Evolutionary conservation across 2,888 invertebrate species (phyloP).

Genomic region (Palloptera scutellata): DNA sequence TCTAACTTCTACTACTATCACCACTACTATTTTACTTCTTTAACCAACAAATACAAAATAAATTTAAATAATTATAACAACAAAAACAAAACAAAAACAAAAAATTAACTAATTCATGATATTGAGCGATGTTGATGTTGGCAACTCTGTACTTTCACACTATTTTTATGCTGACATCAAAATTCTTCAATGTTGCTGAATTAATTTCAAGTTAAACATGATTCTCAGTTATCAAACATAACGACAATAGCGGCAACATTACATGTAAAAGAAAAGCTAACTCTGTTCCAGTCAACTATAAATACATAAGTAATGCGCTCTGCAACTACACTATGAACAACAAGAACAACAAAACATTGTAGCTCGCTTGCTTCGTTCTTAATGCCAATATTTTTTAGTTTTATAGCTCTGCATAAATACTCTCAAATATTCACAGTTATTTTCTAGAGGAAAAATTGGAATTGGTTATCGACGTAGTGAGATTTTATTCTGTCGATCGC

Average conservation of each 20-base stretch:
- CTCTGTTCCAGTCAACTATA: too few species aligned
- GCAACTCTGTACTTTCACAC: constrained; percentile 13
- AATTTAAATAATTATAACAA: constrained; percentile 1
- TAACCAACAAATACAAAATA: constrained; percentile 29
- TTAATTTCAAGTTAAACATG: constrained; percentile 16
- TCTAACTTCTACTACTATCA: constrained; percentile 22
- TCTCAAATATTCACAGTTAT: too few species aligned
- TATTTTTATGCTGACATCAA: constrained; percentile 14
- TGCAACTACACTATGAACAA: too few species aligned
- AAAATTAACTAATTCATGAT: background rate
- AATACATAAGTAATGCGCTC: too few species aligned
- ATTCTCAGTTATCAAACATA: constrained; percentile 1
- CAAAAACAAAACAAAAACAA: background rate
- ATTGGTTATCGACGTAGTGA: too few species aligned
- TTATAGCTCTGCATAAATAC: too few species aligned
- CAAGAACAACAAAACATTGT: too few species aligned
- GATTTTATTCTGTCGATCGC: too few species aligned
- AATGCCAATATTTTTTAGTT: too few species aligned
- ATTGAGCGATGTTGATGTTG: constrained; percentile 28
- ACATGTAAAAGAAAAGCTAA: too few species aligned
- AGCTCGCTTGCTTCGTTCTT: too few species aligned
- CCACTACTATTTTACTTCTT: constrained; percentile 20
- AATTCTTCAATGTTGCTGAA: constrained; percentile 21
- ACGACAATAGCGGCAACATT: background rate
- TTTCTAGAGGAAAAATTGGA: too few species aligned